Evolutionary conservation across 2,113 vertebrate genomes (phyloP).

Genomic region (Bostrychus sinensis): DNA sequence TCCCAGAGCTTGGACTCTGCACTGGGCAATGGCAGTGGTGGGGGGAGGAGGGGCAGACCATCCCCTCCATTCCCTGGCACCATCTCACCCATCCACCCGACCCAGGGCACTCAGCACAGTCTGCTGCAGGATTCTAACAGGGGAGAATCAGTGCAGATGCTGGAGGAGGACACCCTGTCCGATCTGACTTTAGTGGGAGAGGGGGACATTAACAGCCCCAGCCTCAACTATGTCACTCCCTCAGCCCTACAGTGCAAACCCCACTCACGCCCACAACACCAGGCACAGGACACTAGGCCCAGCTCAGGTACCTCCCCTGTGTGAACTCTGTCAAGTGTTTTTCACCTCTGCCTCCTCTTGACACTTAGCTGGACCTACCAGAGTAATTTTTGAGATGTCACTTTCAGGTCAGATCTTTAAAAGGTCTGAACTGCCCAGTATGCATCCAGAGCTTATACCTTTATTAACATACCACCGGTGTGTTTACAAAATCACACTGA

Average conservation of each 20-base stretch:
- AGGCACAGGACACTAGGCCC: constrained; percentile 80
- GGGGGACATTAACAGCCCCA: constrained; percentile 91
- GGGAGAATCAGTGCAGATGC: constrained; percentile 80
- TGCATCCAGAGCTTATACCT: constrained; percentile 64
- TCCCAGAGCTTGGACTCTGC: constrained; percentile 79
- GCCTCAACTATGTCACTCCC: constrained; percentile 87
- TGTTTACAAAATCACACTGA: constrained; percentile 13
- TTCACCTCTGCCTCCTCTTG: constrained; percentile 40
- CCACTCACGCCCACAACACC: constrained; percentile 75
- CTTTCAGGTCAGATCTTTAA: constrained; percentile 13
- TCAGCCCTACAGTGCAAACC: constrained; percentile 74
- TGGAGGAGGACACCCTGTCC: constrained; percentile 88
- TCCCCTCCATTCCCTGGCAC: constrained; percentile 72
- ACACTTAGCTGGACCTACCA: constrained; percentile 12
- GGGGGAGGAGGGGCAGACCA: constrained; percentile 65
- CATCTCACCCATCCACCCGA: constrained; percentile 77
- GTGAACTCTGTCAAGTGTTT: constrained; percentile 74
- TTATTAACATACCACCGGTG: constrained; percentile 7
- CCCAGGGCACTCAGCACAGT: constrained; percentile 36
- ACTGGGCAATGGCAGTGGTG: constrained; percentile 65
- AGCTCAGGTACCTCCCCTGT: constrained; percentile 91
- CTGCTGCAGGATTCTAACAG: constrained; percentile 60
- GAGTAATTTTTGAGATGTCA: constrained; percentile 39
- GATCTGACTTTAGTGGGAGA: constrained; percentile 93
- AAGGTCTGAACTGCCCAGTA: constrained; percentile 33